phyloP scores from a whole-genome alignment of 2,797 vertebrate species.

The Ptychadena robeensis region DNA sequence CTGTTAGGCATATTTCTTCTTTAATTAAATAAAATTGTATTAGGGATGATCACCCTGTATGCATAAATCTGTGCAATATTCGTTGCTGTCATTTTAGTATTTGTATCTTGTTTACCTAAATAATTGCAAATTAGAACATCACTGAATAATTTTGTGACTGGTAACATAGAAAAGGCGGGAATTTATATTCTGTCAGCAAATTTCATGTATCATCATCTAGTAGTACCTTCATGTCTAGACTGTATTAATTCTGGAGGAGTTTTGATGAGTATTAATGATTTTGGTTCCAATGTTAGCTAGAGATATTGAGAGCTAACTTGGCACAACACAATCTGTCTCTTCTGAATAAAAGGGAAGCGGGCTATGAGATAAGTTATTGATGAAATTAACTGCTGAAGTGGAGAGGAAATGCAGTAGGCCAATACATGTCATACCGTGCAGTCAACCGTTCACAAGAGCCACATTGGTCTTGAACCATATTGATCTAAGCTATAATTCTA shows the following conservation, averaged over 20 bases:
- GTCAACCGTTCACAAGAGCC: slow-evolving; percentile 73
- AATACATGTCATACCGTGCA: slow-evolving; percentile 74
- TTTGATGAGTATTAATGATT: slow-evolving; percentile 58
- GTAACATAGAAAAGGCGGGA: no score
- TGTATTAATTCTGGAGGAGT: slow-evolving; percentile 8
- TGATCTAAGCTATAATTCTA: slow-evolving; percentile 91
- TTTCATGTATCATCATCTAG: neutral
- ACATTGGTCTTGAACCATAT: slow-evolving; percentile 87
- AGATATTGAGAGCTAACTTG: slow-evolving; percentile 70
- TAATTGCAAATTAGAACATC: no score
- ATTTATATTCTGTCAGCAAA: neutral
- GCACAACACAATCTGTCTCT: slow-evolving; percentile 66
- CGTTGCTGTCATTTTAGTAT: no score
- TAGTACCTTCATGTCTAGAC: neutral
- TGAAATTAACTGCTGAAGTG: slow-evolving; percentile 78
- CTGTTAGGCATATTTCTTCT: no score
- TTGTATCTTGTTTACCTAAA: no score
- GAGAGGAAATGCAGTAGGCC: slow-evolving; percentile 74
- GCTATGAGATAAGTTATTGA: slow-evolving; percentile 74
- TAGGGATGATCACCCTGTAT: no score
- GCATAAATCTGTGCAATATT: no score
- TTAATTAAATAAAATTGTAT: no score
- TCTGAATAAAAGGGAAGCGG: slow-evolving; percentile 70
- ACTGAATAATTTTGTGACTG: no score
- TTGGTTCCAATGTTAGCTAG: slow-evolving; percentile 68